Conservation (phyloP, 2,113 vertebrate species). For the Eolophus roseicapilla region DNA sequence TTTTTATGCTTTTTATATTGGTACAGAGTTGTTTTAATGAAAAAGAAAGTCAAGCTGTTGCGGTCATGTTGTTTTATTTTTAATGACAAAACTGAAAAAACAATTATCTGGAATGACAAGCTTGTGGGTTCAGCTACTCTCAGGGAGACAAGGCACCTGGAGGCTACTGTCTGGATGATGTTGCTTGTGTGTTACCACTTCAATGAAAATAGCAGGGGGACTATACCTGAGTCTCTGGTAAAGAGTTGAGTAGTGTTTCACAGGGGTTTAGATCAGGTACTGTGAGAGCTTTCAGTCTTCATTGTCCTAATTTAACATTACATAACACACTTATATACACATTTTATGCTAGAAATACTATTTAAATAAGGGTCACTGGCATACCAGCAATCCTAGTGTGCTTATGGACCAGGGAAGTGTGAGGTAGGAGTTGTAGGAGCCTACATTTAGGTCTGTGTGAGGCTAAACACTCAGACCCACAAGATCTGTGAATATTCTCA, state of each 20-base stretch:
- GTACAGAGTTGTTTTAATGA: neutral
- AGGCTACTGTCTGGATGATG: neutral
- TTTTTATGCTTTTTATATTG: neutral
- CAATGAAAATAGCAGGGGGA: neutral
- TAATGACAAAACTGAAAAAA: neutral
- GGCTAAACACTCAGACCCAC: accelerated
- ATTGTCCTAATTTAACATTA: neutral
- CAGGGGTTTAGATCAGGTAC: neutral
- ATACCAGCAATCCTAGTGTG: neutral
- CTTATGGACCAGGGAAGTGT: neutral
- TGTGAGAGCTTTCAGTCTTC: neutral
- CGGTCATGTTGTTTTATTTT: neutral
- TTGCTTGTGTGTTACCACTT: neutral
- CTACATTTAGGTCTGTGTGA: neutral
- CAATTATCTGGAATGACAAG: neutral
- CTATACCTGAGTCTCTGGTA: neutral
- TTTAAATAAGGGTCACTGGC: neutral
- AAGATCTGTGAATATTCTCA: neutral
- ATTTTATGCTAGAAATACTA: neutral
- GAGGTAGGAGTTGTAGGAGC: neutral
- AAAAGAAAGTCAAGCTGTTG: neutral
- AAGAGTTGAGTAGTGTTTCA: neutral
- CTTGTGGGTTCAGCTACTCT: neutral
- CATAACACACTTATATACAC: neutral
- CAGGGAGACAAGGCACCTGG: neutral